Base-by-base conservation (phyloP, 2,888 invertebrate genomes). In the Helicoverpa assulta region DNA sequence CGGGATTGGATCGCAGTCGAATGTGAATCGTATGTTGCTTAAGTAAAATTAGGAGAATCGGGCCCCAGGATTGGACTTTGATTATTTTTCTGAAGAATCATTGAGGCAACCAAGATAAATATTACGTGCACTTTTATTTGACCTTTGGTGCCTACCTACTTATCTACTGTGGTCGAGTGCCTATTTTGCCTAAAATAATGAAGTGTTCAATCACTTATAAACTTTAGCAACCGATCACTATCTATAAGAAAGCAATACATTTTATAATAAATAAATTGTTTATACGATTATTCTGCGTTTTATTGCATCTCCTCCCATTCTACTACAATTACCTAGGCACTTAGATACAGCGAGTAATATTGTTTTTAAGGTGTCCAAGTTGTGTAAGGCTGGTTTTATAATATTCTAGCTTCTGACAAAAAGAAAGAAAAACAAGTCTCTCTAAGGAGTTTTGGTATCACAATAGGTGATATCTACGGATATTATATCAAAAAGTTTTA, bases 241-340 rank as follows among this genome's bases (percentile, higher is more conserved):
- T 63, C 51, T 63, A 62, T 82, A 79, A 77, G 68, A 67, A 85
- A 84, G 85, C 86, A 88, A 86, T 87, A 84, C 85, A 75, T 85
- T 88, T 88, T 84, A 66, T 83, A 87, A 78, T 74, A 84, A 83
- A 87, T 78, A 71, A 76, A 70, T 61, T 61, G 67, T 82, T 80
- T 75, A 67, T 63, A 75, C 64, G 59, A 65, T 59, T 54, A 63
- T 52, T 53, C 53, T 18, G 54, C 16, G 60, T 76, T 73, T 77
- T 80, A 69, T 56, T 73, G 10, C 12, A 40, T 40, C 40, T 40
- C 12, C 3, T 14, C 40, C 40, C 40, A 40, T 40, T 40, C 14
- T 40, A 40, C 12, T 37, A 2, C 3, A 40, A 40, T 14, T 40
- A 33, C 8, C n/a, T n/a, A n/a, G n/a, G n/a, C n/a, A n/a, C n/a